Conservation (phyloP, 1,140 invertebrate genomes). For the Ceratosolen fusciceps region DNA sequence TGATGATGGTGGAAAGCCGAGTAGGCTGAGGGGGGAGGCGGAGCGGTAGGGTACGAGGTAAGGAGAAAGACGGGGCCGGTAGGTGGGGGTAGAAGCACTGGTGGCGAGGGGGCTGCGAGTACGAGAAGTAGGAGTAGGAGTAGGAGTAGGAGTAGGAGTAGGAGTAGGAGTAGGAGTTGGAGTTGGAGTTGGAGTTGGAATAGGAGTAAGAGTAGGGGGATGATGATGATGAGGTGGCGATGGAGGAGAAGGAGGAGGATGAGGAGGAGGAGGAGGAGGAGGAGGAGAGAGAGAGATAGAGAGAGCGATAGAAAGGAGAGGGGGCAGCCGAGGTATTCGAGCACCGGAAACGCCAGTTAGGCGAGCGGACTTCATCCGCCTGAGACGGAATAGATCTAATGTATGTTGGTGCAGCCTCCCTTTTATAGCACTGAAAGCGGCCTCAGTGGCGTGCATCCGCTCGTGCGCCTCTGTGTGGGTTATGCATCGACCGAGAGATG, state of each 20-base stretch:
- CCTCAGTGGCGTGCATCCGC: not conserved
- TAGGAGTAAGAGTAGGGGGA: conserved; percentile 36
- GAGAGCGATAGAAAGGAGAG: no score
- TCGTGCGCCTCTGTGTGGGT: not conserved
- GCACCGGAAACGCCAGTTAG: conserved; percentile 61
- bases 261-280: conserved; percentile 40
- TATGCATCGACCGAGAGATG: not conserved
- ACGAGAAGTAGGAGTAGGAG: no score
- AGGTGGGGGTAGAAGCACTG: no score
- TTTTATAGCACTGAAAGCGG: conserved; percentile 41
- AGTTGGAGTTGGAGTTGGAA: conserved; percentile 1
- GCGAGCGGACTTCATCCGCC: conserved; percentile 52
- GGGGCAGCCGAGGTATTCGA: no score
- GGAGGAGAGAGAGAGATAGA: conserved; percentile 11
- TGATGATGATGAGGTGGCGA: conserved; percentile 36
- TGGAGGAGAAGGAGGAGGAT: not conserved
- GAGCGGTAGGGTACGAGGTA: no score
- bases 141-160: conserved; percentile 3
- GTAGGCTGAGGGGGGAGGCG: no score
- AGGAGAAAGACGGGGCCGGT: no score
- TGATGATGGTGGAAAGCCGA: no score
- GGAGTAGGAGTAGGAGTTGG: conserved; percentile 13
- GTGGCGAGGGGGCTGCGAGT: no score
- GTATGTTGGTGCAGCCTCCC: conserved; percentile 47
- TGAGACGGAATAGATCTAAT: conserved; percentile 53